A percentile compares a stretch with the other conserved stretches of the same genome.
phyloP scores from a whole-genome alignment of 2,797 vertebrate genomes.

The Myripristis murdjan region DNA sequence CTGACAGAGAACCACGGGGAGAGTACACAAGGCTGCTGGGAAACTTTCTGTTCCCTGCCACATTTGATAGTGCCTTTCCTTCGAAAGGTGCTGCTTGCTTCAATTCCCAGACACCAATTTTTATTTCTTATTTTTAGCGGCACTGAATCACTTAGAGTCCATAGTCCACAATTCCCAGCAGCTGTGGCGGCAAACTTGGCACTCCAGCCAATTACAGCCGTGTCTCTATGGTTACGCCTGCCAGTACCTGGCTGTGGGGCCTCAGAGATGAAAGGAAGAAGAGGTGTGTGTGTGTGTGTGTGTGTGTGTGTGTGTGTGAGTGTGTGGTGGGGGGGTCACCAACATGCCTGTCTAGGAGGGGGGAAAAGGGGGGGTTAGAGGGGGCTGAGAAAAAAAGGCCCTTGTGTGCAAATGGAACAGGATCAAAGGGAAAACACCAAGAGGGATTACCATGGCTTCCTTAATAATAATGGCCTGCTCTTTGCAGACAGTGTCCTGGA shows the following conservation, averaged over 20 bases:
- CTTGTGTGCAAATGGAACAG: slow-evolving; percentile 51
- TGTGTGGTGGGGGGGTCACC: slow-evolving; percentile 58
- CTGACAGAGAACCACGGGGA: slow-evolving; percentile 7
- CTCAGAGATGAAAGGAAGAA: slow-evolving; percentile 38
- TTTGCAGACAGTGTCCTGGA: slow-evolving; percentile 3
- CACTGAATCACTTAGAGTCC: slow-evolving; percentile 68
- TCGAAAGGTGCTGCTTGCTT: background rate
- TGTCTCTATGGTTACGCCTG: slow-evolving; percentile 72
- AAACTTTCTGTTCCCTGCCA: background rate
- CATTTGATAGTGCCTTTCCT: slow-evolving; percentile 12
- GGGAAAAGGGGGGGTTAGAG: background rate
- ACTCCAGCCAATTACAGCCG: slow-evolving; percentile 69
- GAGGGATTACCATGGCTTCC: slow-evolving; percentile 62
- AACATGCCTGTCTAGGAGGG: background rate
- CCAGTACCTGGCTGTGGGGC: slow-evolving; percentile 70
- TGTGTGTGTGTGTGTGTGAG: too few species aligned
- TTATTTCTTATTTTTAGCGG: slow-evolving; percentile 1
- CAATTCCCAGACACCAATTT: background rate
- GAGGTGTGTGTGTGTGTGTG: too few species aligned
- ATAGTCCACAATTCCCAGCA: slow-evolving; percentile 70
- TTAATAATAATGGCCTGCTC: slow-evolving; percentile 49
- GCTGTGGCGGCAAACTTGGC: slow-evolving; percentile 57
- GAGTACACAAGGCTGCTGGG: background rate
- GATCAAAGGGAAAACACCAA: slow-evolving; percentile 65
- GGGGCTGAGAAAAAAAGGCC: slow-evolving; percentile 4